Evolutionary conservation across 2,113 vertebrate genomes (phyloP).

Genomic region (Lasiurus cinereus): DNA sequence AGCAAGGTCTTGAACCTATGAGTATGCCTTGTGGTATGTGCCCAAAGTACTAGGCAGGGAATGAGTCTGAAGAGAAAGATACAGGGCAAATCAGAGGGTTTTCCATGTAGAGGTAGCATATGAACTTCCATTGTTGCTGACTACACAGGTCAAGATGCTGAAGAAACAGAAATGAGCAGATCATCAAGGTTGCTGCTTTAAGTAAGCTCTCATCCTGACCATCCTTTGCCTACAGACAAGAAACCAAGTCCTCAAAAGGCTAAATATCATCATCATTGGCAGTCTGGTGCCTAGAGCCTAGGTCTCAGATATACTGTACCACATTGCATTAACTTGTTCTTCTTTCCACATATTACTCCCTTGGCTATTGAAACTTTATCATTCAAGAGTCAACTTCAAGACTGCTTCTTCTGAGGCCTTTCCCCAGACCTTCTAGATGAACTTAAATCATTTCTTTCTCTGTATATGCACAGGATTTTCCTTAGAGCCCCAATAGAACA

Average conservation of each 20-base stretch:
- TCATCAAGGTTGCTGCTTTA: neutral
- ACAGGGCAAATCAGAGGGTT: neutral
- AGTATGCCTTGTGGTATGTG: too few species aligned
- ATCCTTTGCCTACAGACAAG: neutral
- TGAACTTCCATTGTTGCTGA: neutral
- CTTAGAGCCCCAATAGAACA: neutral
- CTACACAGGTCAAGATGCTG: neutral
- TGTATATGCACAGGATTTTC: neutral
- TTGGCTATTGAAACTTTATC: neutral
- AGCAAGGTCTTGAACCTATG: neutral
- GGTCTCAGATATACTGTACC: neutral
- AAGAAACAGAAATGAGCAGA: neutral
- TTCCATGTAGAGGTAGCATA: neutral
- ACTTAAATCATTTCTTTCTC: neutral
- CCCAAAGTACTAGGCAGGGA: neutral
- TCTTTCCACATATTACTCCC: too few species aligned
- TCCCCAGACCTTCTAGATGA: neutral
- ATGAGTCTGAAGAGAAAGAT: neutral
- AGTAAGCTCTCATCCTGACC: neutral
- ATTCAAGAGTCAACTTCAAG: neutral
- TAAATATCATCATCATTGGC: neutral
- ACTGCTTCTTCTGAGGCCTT: neutral
- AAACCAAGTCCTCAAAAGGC: neutral
- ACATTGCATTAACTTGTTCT: fast-evolving
- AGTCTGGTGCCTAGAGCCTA: neutral